Evolutionary conservation across 2,888 invertebrate genomes (phyloP).

Genomic region (Perizoma affinitatum): DNA sequence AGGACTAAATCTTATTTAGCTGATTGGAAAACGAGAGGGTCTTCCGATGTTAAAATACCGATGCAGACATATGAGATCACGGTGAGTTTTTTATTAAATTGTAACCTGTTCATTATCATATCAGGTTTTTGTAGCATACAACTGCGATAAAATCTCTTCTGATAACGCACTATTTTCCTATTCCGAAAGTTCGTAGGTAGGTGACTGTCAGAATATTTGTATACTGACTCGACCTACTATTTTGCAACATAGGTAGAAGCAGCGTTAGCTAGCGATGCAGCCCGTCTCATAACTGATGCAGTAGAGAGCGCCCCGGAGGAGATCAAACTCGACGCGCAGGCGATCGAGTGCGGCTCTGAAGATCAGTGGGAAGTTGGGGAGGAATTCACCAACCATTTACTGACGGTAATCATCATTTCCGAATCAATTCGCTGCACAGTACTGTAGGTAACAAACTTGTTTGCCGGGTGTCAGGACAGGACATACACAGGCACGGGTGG

Average conservation of each 20-base stretch:
- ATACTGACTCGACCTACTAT: not conserved
- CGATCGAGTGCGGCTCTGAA: slow-evolving; percentile 64
- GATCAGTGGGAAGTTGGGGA: slow-evolving; percentile 66
- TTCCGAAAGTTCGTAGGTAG: no score
- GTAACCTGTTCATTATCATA: no score
- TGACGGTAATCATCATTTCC: slow-evolving; percentile 55
- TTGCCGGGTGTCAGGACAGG: no score
- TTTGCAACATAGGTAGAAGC: slow-evolving; percentile 58
- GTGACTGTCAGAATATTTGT: not conserved
- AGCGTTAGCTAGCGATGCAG: slow-evolving; percentile 72
- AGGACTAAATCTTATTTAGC: slow-evolving; percentile 76
- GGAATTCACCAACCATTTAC: slow-evolving; percentile 64
- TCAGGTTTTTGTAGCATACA: no score
- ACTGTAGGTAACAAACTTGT: no score
- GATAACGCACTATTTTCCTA: no score
- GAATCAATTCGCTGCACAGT: no score
- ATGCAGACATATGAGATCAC: slow-evolving; percentile 64
- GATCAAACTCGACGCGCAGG: slow-evolving; percentile 62
- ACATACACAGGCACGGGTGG: no score
- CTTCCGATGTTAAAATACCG: slow-evolving; percentile 61
- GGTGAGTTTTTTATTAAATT: slow-evolving; percentile 46
- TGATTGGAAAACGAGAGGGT: slow-evolving; percentile 72
- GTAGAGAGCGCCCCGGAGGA: slow-evolving; percentile 67
- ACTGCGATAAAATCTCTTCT: no score
- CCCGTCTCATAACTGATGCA: slow-evolving; percentile 69